These are phyloP conservation scores for Hystrix cristata DNA, from an alignment of 2,113 vertebrate genomes.

Conservation along the genomic window DNA sequence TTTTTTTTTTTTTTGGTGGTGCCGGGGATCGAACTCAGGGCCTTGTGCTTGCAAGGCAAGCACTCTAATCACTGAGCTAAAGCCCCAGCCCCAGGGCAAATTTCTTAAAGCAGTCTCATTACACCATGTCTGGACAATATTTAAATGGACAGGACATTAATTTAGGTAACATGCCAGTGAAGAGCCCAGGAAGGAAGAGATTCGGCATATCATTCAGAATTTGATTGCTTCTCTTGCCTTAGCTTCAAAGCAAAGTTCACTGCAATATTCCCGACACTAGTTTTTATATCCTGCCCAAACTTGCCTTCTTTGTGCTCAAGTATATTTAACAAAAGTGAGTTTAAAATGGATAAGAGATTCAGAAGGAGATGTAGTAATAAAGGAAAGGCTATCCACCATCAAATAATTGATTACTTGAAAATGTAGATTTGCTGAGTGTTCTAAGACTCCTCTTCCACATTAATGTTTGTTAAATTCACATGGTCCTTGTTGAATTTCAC, in stretches of 20 bases:
- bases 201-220: slow-evolving; percentile 29
- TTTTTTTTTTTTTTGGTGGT: too few relatives aligned
- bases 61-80: too few relatives aligned
- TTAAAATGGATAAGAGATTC: neutral
- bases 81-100: neutral
- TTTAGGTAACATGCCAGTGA: neutral
- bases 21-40: too few relatives aligned
- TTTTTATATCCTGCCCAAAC: neutral
- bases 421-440: neutral
- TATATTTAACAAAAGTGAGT: slow-evolving; percentile 21
- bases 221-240: neutral
- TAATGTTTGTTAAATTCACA: slow-evolving; percentile 44
- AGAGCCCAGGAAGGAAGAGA: neutral
- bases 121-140: neutral
- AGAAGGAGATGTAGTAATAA: neutral
- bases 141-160: slow-evolving; percentile 16
- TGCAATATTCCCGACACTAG: neutral
- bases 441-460: neutral
- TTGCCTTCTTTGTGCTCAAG: slow-evolving; percentile 11
- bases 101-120: neutral
- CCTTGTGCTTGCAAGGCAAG: too few relatives aligned
- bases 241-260: slow-evolving; percentile 17
- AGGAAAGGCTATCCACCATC: neutral
- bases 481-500: slow-evolving; percentile 11
- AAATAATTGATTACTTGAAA: neutral